Percentiles rank a stretch among this genome's conserved stretches.
These are phyloP conservation scores for Meloidogyne floridensis DNA, from an alignment of 1,140 invertebrate genomes.

Conservation along the genomic window DNA sequence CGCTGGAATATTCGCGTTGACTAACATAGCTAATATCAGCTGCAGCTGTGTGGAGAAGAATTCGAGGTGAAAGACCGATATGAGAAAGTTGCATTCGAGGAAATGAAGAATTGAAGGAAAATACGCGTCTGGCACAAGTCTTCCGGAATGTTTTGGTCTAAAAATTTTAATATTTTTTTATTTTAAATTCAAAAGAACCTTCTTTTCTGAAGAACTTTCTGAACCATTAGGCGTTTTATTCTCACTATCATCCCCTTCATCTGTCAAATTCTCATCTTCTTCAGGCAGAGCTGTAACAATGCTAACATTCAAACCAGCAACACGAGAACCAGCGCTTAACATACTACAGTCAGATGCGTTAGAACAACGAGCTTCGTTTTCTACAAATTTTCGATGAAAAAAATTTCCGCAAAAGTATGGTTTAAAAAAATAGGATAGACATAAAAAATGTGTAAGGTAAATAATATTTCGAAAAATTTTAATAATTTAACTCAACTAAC, in stretches of 20 bases:
- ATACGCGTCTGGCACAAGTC: background rate
- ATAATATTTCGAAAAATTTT: background rate
- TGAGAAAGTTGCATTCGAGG: conserved; percentile 22
- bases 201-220: background rate
- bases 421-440: no score
- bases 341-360: background rate
- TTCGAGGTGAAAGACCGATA: conserved; percentile 21
- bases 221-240: background rate
- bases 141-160: background rate
- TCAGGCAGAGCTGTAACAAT: conserved; percentile 19
- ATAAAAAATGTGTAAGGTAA: no score
- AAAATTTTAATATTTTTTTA: background rate
- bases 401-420: background rate
- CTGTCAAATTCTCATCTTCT: conserved; percentile 7
- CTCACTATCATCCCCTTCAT: conserved; percentile 1
- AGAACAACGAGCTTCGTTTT: conserved; percentile 2
- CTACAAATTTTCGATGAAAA: background rate
- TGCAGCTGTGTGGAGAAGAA: conserved; percentile 10
- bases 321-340: background rate
- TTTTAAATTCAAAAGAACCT: background rate
- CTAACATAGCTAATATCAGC: conserved; percentile 26
- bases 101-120: conserved; percentile 13
- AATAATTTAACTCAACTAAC: background rate
- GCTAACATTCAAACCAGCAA: background rate
- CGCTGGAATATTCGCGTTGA: conserved; percentile 28